Base-by-base conservation (phyloP, 2,113 vertebrate genomes). In the Mobula birostris region DNA sequence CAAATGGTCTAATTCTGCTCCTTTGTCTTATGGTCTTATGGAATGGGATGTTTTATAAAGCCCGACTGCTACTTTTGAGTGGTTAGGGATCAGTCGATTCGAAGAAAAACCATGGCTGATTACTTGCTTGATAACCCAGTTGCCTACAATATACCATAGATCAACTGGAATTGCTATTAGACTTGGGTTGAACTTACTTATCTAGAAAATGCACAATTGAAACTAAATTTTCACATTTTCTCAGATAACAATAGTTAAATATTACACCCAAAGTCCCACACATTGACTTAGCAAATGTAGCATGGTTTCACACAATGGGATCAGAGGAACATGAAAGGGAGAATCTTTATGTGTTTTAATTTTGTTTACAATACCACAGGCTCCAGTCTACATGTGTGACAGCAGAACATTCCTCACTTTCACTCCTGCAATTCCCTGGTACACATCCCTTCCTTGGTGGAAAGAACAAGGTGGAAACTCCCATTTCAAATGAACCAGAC, bases 161-260 rank as follows among this genome's bases (percentile, higher is more conserved):
- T 27, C 17, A 24, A 87, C 56, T 87, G 15, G 48, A 87, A 87
- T 85, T 85, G 19, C 40, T 19, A 85, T 85, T 85, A 24, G 56
- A 85, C 48, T 4, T 2, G 56, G 48, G 3, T 19, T 56, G 56
- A 56, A 8, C 27, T 56, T 29, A 24, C 83, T 85, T 87, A 87
- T 87, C 83, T 29, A 24, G 19, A 87, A 87, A 83, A 17, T 5
- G n/a, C 48, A 21, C 80, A 83, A 61, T 61, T 87, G 19, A 87
- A 87, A 87, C 83, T 61, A 87, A 87, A 61, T 87, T 9, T 61
- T 19, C 27, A 3, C 9, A 29, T 36, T 87, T 87, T 48, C 83
- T 87, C 17, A 61, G 48, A 87, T 87, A 87, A 58, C 83, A 87
- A 48, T 58, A 61, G 83, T 61, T 87, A 87, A 87, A 87, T 87